A percentile compares a stretch with the other conserved stretches of the same genome.
Evolutionary conservation across 2,797 vertebrate genomes (phyloP).

Genomic region (Acropternis orthonyx): DNA sequence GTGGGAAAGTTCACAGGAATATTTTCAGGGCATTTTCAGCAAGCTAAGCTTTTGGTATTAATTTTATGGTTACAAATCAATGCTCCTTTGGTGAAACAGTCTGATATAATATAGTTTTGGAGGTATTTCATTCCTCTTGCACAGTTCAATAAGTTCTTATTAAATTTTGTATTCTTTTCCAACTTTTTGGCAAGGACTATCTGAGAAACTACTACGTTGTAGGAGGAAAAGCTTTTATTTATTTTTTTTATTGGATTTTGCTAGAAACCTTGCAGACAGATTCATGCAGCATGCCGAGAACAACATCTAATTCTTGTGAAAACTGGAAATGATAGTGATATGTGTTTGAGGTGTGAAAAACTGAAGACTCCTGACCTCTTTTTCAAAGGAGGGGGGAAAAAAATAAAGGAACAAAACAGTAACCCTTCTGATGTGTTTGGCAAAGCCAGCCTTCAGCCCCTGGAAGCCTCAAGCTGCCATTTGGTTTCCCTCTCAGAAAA

Average conservation of each 20-base stretch:
- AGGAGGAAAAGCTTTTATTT: background rate
- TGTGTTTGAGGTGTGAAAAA: background rate
- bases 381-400: background rate
- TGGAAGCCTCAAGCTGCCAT: background rate
- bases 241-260: background rate
- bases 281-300: accelerated
- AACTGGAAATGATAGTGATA: background rate
- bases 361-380: background rate
- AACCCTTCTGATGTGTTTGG: background rate
- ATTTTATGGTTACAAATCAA: background rate
- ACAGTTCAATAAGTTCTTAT: background rate
- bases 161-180: background rate
- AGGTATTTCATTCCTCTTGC: background rate
- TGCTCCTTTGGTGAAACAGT: background rate
- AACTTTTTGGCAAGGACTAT: background rate
- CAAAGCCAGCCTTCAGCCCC: background rate
- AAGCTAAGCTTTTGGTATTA: background rate
- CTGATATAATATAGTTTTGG: background rate
- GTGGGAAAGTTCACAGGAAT: background rate
- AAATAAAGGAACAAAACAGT: background rate
- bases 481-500: background rate
- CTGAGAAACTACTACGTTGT: background rate
- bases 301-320: background rate
- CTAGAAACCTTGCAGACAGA: background rate
- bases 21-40: background rate